Evolutionary conservation across 1,140 invertebrate genomes (phyloP).

Genomic region (fruit fly (Drosophila melanogaster)): Release_6_plus_ISO1_MT NT_037436.4:12878001-12878500

Average conservation of each 20-base stretch:
- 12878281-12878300: constrained; percentile 33
- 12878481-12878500: too few relatives aligned
- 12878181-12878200: constrained; percentile 18
- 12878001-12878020: constrained; percentile 55
- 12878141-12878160: constrained; percentile 23
- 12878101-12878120: constrained; percentile 76
- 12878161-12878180: constrained; percentile 34
- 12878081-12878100: constrained; percentile 72
- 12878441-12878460: too few relatives aligned
- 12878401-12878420: too few relatives aligned
- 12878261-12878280: constrained; percentile 34
- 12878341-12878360: constrained; percentile 27
- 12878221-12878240: neutral
- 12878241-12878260: constrained; percentile 50
- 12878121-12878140: constrained; percentile 75
- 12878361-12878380: constrained; percentile 3
- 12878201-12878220: neutral
- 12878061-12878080: constrained; percentile 24
- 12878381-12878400: neutral
- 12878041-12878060: constrained; percentile 33
- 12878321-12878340: constrained; percentile 54
- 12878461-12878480: too few relatives aligned
- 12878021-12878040: constrained; percentile 3
- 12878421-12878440: too few relatives aligned
- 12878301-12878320: constrained; percentile 45